Conservation (phyloP, 1,140 invertebrate genomes). For the Maconellicoccus hirsutus region DNA sequence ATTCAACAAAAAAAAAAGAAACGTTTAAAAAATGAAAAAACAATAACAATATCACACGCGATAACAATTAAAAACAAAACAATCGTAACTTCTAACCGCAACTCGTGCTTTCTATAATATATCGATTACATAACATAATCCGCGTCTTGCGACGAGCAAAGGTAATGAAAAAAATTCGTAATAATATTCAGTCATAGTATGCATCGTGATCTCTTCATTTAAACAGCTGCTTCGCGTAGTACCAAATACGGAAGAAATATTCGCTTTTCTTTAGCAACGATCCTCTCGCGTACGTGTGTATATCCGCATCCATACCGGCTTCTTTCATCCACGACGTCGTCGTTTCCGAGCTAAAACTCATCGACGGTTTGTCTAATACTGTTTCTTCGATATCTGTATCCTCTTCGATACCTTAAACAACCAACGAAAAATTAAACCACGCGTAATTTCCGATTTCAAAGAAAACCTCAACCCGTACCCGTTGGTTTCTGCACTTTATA, state of each 20-base stretch:
- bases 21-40: not conserved
- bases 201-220: slow-evolving; percentile 40
- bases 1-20: not conserved
- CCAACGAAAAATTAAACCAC: not conserved
- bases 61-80: not conserved
- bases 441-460: not conserved
- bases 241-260: slow-evolving; percentile 90
- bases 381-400: slow-evolving; percentile 37
- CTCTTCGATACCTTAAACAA: slow-evolving; percentile 38
- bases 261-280: slow-evolving; percentile 71
- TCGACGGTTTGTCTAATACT: slow-evolving; percentile 39
- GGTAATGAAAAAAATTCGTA: not conserved
- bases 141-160: not conserved
- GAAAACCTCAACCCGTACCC: slow-evolving; percentile 42
- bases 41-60: not conserved
- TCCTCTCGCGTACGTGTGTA: slow-evolving; percentile 71
- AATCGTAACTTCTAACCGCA: not conserved
- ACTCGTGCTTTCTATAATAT: not conserved
- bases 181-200: not conserved
- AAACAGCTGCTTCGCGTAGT: slow-evolving; percentile 69
- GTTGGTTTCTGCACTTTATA: slow-evolving; percentile 69
- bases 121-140: not conserved
- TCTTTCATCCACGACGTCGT: slow-evolving; percentile 86
- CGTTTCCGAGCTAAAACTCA: slow-evolving; percentile 73
- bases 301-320: slow-evolving; percentile 84